Base-by-base conservation (phyloP, 2,888 invertebrate genomes). In the Melieria omissa region DNA sequence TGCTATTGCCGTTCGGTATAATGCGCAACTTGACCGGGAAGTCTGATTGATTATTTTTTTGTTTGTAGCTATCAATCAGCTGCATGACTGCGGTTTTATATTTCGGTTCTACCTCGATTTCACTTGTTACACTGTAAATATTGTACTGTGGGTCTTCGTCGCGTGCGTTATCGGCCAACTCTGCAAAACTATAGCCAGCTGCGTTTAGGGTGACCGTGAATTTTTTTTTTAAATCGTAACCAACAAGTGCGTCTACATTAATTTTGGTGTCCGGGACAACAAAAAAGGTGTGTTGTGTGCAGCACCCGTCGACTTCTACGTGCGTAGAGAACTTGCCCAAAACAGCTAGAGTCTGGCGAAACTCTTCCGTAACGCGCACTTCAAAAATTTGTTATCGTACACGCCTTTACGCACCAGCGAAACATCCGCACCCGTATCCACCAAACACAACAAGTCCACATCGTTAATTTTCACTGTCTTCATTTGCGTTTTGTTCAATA, bases 151-250 rank as follows among this genome's bases (percentile, higher is more conserved):
- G 41, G 3, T 7, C 42, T 60, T 55, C 66, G 14, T 9, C 52
- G 14, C 12, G 12, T n/a, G 42, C 29, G 10, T 47, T 9, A 10
- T 16, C 44, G 9, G n/a, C 54, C n/a, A 4, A 8, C 14, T 9
- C 5, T 45, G 9, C 12, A 45, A 70, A 65, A 7, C 14, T 65
- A 44, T 57, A 70, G 4, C 65, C 65, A 3, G 58, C 8, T 6
- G 55, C 44, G 42, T 58, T 52, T 2, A n/a, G 54, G 3, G 10
- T 9, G 5, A 58, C 45, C 4, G 7, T 10, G 44, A 61, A 66
- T 4, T 74, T 45, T 62, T 46, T 12, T 12, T 55, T 69, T 8
- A 75, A 68, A n/a, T 74, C 73, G 42, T 52, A 71, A 2, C 74
- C 73, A 8, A 74, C 42, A 6, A 75, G 41, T 12, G 44, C 73